Conservation (phyloP, 2,888 invertebrate species). For the Drosophila kanekoi region DNA sequence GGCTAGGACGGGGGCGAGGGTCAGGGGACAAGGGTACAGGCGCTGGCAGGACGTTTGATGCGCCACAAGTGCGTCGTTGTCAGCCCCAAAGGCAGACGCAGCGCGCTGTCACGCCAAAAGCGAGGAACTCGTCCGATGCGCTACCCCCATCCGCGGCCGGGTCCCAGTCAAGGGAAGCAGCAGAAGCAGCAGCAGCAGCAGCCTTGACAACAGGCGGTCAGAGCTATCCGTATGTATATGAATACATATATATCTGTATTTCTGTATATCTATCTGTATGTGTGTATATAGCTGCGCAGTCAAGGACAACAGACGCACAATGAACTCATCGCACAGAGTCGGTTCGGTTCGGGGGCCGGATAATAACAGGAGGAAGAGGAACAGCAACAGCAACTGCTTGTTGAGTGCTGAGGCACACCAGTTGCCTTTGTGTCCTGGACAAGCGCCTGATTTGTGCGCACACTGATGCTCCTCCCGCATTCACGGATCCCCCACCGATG, state of each 20-base stretch:
- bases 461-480: neutral
- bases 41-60: constrained; percentile 52
- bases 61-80: constrained; percentile 74
- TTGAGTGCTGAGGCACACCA: constrained; percentile 53
- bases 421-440: constrained; percentile 60
- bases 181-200: constrained; percentile 14
- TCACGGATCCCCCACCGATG: neutral
- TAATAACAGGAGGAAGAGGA: constrained; percentile 26
- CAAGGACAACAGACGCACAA: constrained; percentile 70
- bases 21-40: neutral
- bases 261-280: neutral
- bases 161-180: constrained; percentile 19
- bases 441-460: constrained; percentile 20
- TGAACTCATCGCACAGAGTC: constrained; percentile 65
- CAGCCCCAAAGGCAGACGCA: constrained; percentile 56
- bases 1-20: neutral
- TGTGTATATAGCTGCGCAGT: constrained; percentile 19
- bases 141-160: neutral
- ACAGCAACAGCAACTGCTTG: constrained; percentile 14
- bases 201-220: constrained; percentile 41
- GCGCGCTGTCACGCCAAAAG: constrained; percentile 41
- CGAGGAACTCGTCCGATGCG: neutral
- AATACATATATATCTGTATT: neutral
- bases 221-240: constrained; percentile 8
- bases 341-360: constrained; percentile 24